Conservation (phyloP, 2,888 invertebrate genomes). For the Philereme vetulata region DNA sequence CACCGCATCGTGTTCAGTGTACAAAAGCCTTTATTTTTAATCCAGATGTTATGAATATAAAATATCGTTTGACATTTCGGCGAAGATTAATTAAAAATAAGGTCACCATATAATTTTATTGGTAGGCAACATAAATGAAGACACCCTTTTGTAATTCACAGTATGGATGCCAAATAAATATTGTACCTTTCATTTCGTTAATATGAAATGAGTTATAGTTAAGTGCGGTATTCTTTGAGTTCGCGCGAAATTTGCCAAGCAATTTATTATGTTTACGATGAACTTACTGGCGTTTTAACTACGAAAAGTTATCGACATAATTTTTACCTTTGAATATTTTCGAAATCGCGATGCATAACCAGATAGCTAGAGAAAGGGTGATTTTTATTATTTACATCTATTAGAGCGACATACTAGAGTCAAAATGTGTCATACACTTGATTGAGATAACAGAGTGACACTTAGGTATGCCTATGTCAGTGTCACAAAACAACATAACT, state of each 20-base stretch:
- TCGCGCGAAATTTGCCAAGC: conserved; percentile 20
- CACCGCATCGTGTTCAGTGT: background rate
- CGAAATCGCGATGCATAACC: too few species aligned
- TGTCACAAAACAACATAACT: too few species aligned
- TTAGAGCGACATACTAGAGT: too few species aligned
- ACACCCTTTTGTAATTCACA: conserved; percentile 30
- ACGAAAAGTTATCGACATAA: too few species aligned
- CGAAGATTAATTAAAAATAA: conserved; percentile 50
- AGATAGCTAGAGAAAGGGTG: too few species aligned
- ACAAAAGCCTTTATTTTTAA: conserved; percentile 36
- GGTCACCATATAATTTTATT: conserved; percentile 38
- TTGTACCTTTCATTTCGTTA: conserved; percentile 28
- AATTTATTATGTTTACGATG: conserved; percentile 14
- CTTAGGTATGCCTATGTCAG: too few species aligned
- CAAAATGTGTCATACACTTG: too few species aligned
- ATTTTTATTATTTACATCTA: too few species aligned
- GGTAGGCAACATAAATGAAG: conserved; percentile 27
- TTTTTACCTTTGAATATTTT: too few species aligned
- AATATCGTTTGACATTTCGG: conserved; percentile 49
- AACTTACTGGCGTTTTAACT: background rate
- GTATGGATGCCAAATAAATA: conserved; percentile 35
- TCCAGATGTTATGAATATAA: conserved; percentile 45
- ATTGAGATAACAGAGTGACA: too few species aligned
- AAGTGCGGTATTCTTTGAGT: conserved; percentile 22
- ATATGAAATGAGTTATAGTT: conserved; percentile 31